A percentile compares a stretch with the other conserved stretches of the same genome.
These are phyloP conservation scores for Phoenicopterus ruber DNA, from an alignment of 2,113 vertebrate genomes.

Conservation along the genomic window DNA sequence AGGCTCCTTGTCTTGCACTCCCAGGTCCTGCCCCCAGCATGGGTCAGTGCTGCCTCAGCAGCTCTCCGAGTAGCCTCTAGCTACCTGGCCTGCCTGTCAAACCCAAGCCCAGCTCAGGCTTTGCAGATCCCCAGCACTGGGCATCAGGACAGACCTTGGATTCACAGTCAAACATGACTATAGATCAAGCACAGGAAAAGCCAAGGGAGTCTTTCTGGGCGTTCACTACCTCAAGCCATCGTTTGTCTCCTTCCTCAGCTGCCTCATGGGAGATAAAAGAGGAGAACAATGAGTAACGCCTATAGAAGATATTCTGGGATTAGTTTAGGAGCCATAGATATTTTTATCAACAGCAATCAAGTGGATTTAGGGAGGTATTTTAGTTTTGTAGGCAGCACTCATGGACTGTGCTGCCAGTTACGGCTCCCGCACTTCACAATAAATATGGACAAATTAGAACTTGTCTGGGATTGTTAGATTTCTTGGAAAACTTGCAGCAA, in stretches of 20 bases:
- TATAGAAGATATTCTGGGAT: not conserved
- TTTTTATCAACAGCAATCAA: not conserved
- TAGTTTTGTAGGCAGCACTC: not conserved
- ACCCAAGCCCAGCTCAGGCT: not conserved
- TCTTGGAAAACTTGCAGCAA: not conserved
- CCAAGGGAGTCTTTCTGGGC: not conserved
- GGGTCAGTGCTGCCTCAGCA: not conserved
- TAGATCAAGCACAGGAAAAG: not conserved
- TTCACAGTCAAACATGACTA: not conserved
- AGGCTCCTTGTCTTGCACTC: not conserved
- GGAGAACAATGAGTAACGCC: not conserved
- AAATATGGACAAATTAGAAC: not conserved
- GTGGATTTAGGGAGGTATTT: not conserved
- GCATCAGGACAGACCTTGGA: not conserved
- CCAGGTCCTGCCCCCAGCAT: not conserved
- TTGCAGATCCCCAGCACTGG: not conserved
- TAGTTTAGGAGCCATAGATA: not conserved
- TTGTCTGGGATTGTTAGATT: not conserved
- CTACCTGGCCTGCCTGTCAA: not conserved
- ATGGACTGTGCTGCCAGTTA: not conserved
- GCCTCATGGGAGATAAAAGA: not conserved
- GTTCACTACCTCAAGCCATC: not conserved
- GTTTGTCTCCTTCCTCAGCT: not conserved
- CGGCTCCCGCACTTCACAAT: fast-evolving
- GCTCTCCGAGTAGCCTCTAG: not conserved